These are phyloP conservation scores for Pseudocheirus occidentalis DNA, from an alignment of 2,797 vertebrate genomes.

Conservation along the genomic window DNA sequence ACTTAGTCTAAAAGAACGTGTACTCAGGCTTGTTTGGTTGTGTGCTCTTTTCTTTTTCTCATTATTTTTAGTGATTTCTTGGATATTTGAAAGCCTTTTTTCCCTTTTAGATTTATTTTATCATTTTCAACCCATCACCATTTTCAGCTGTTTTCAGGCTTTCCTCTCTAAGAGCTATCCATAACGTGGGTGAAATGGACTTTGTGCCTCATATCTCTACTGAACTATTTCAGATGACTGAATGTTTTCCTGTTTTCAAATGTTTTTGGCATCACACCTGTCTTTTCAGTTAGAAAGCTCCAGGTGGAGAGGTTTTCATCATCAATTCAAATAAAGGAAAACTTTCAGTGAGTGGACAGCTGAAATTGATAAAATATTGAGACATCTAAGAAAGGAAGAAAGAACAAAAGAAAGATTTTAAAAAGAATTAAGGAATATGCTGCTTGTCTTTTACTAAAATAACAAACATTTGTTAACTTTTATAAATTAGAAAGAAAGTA, in stretches of 20 bases:
- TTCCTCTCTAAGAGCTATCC: not conserved
- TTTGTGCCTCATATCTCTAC: not conserved
- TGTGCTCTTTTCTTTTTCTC: not conserved
- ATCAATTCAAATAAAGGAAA: not conserved
- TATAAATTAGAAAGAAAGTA: no score
- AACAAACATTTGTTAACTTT: no score
- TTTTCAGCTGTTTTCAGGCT: not conserved
- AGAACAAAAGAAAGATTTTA: not conserved
- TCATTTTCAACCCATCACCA: not conserved
- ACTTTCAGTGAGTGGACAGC: not conserved
- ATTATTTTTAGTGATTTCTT: not conserved
- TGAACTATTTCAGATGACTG: not conserved
- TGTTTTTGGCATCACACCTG: not conserved
- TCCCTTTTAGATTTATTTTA: not conserved
- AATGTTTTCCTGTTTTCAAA: not conserved
- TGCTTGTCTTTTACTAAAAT: no score
- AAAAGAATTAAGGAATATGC: not conserved
- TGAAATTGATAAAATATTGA: not conserved
- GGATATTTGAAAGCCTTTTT: slow-evolving; percentile 5
- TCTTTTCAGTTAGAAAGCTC: not conserved
- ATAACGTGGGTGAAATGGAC: not conserved
- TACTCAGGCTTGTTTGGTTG: not conserved
- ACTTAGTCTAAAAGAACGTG: not conserved
- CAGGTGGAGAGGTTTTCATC: not conserved
- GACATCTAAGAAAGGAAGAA: not conserved